phyloP scores from a whole-genome alignment of 2,113 vertebrate species.

The Entosphenus tridentatus region DNA sequence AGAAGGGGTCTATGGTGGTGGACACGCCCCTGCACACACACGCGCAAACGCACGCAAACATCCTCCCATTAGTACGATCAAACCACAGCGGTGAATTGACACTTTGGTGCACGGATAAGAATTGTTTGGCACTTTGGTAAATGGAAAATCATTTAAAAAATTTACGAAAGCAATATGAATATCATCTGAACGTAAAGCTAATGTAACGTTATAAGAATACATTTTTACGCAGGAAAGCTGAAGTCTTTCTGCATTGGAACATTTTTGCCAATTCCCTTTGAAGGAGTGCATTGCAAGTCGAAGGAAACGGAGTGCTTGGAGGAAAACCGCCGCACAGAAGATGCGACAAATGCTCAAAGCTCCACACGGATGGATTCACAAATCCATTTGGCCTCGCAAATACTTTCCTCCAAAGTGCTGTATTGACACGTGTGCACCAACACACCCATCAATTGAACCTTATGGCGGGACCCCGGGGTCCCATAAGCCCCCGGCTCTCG shows the following conservation, averaged over 20 bases:
- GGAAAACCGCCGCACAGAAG: too few relatives aligned
- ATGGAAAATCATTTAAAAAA: background rate
- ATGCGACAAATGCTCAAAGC: too few relatives aligned
- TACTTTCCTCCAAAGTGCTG: background rate
- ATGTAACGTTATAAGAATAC: too few relatives aligned
- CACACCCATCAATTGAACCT: too few relatives aligned
- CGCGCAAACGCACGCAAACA: background rate
- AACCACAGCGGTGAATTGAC: background rate
- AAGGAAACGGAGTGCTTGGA: too few relatives aligned
- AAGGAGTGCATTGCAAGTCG: too few relatives aligned
- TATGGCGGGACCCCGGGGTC: too few relatives aligned
- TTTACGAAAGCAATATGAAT: background rate
- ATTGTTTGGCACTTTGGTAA: background rate
- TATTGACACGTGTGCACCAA: background rate
- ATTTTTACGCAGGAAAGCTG: too few relatives aligned
- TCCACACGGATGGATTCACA: too few relatives aligned
- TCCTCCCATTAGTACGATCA: constrained; percentile 3
- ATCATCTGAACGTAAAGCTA: background rate
- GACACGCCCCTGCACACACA: constrained; percentile 48
- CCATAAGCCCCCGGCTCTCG: too few relatives aligned
- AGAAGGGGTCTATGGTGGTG: constrained; percentile 93
- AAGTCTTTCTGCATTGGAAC: too few relatives aligned
- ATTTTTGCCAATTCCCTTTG: too few relatives aligned
- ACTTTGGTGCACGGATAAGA: background rate
- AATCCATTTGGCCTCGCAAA: background rate